Conservation (phyloP, 2,113 vertebrate genomes). For the Osmerus eperlanus region DNA sequence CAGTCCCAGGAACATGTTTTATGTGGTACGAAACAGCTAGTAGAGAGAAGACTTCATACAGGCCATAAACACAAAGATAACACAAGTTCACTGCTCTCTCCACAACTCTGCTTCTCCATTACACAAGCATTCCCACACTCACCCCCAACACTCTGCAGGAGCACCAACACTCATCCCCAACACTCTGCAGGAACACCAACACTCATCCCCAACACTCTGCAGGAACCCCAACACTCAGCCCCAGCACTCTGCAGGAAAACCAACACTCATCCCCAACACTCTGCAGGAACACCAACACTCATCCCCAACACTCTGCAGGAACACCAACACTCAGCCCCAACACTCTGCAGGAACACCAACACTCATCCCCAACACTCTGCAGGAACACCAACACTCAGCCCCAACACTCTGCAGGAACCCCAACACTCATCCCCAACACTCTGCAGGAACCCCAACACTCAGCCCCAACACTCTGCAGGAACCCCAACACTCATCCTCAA, state of each 20-base stretch:
- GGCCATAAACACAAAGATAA: constrained; percentile 25
- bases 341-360: background rate
- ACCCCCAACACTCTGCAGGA: constrained; percentile 20
- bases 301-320: no score
- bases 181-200: constrained; percentile 3
- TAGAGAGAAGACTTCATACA: background rate
- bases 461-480: constrained; percentile 19
- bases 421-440: constrained; percentile 34
- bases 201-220: no score
- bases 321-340: background rate
- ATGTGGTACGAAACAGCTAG: background rate
- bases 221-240: no score
- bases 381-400: constrained; percentile 45
- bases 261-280: background rate
- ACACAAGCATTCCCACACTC: constrained; percentile 19
- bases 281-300: no score
- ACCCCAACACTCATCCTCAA: constrained; percentile 30
- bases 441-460: constrained; percentile 42
- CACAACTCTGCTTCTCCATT: no score
- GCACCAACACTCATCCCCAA: constrained; percentile 40
- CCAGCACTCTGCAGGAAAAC: no score
- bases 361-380: constrained; percentile 32
- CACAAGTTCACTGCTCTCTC: constrained; percentile 34
- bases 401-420: background rate
- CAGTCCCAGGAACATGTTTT: constrained; percentile 3